Conservation (phyloP, 2,113 vertebrate species). For the Brachyistius frenatus region DNA sequence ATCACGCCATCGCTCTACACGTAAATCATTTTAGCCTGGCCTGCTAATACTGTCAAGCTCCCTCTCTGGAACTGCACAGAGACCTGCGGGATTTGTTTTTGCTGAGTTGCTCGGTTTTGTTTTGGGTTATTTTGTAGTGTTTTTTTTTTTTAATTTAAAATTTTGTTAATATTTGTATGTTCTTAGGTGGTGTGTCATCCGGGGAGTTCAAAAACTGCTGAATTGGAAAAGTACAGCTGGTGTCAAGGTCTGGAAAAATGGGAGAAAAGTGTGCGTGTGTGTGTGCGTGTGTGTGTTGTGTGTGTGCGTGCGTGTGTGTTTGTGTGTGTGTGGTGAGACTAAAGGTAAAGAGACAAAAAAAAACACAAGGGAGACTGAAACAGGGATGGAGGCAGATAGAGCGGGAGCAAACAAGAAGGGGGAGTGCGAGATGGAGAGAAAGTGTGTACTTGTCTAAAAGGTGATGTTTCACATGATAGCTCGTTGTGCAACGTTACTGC, state of each 20-base stretch:
- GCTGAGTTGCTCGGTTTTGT: slow-evolving; percentile 54
- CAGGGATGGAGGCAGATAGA: slow-evolving; percentile 18
- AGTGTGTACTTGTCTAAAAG: slow-evolving; percentile 30
- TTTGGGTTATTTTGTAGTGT: slow-evolving; percentile 3
- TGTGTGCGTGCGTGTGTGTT: slow-evolving; percentile 6
- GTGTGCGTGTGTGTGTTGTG: slow-evolving; percentile 14
- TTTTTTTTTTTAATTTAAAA: neutral
- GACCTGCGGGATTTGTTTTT: slow-evolving; percentile 46
- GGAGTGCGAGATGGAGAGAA: slow-evolving; percentile 1
- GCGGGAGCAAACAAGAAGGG: slow-evolving; percentile 35
- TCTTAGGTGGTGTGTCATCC: slow-evolving; percentile 51
- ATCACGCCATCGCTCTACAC: slow-evolving; percentile 12
- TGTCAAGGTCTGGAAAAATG: slow-evolving; percentile 45
- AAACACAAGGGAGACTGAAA: slow-evolving; percentile 16
- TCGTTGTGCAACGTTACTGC: slow-evolving; percentile 34
- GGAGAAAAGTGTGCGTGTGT: slow-evolving; percentile 17
- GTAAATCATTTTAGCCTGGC: slow-evolving; percentile 43
- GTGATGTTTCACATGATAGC: slow-evolving; percentile 56
- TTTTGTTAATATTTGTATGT: slow-evolving; percentile 45
- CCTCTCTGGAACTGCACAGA: slow-evolving; percentile 17
- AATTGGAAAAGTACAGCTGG: slow-evolving; percentile 65
- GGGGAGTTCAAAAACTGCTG: slow-evolving; percentile 65
- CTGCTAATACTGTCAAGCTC: slow-evolving; percentile 30
- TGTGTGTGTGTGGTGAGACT: neutral
- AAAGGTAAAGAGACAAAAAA: neutral